A percentile compares a stretch with the other conserved stretches of the same genome.
Evolutionary conservation across 1,140 invertebrate species (phyloP).

Genomic region (Megalopta genalis): DNA sequence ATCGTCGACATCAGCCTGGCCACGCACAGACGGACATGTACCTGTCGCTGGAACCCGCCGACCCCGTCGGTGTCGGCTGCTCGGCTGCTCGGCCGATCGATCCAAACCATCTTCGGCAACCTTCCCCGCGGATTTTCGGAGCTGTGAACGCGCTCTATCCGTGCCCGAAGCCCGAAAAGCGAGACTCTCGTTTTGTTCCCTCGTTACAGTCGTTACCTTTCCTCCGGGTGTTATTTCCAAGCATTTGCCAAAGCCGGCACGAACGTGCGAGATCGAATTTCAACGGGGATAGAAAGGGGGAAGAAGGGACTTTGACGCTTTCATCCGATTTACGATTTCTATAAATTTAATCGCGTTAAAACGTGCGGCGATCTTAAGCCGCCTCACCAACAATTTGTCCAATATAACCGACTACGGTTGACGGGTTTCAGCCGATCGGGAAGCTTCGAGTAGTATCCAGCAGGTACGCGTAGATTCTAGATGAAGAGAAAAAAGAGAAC

Average conservation of each 20-base stretch:
- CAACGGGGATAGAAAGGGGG: not conserved
- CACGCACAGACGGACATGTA: too few relatives aligned
- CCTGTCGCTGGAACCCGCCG: too few relatives aligned
- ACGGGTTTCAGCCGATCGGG: conserved; percentile 43
- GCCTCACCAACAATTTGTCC: conserved; percentile 36
- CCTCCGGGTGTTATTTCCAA: too few relatives aligned
- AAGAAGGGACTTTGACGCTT: conserved; percentile 1
- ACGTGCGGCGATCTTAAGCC: conserved; percentile 43
- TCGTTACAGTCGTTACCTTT: too few relatives aligned
- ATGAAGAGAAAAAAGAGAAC: not conserved
- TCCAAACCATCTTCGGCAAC: not conserved
- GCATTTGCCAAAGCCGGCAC: too few relatives aligned
- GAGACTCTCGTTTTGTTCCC: too few relatives aligned
- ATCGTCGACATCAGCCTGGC: too few relatives aligned
- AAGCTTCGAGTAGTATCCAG: conserved; percentile 20
- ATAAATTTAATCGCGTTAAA: conserved; percentile 41
- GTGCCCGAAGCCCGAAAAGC: too few relatives aligned
- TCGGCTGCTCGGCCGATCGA: not conserved
- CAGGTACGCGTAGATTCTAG: not conserved
- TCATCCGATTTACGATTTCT: conserved; percentile 41
- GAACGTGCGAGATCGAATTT: not conserved
- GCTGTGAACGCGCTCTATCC: too few relatives aligned
- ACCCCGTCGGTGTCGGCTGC: not conserved
- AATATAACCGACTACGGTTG: conserved; percentile 40
- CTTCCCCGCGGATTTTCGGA: not conserved